Evolutionary conservation across 2,113 vertebrate species (phyloP), one percentile per base, ranked within the genome.

Genomic region (Antennarius striatus): DNA sequence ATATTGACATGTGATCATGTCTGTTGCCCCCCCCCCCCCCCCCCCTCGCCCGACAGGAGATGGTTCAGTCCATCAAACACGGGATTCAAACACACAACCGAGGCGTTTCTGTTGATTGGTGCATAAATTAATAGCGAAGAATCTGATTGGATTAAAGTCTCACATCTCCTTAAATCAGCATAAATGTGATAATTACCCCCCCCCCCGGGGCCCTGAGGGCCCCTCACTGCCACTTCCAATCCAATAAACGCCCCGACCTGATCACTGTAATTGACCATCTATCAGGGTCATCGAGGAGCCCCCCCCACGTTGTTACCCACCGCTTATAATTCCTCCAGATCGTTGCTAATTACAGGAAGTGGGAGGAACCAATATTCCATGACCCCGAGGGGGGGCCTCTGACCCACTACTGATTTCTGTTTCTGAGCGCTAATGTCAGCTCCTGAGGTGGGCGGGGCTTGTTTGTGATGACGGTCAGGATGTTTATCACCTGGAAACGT

Each of bases 181-280:
- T 88, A 88, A 91, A 92, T 84, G 91, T 91, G 89, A 91, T 92
- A 91, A 93, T 91, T 91, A 91, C 83, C 86, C 84, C 77, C 81
- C 63, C 72, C 56, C 22, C 22, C 22, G 22, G 61, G 88, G 90
- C 80, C 84, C 84, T 90, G 86, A 90, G 88, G 84, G 79, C 81
- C 88, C 89, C 89, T 90, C 90, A 88, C 87, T 88, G 88, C 86
- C 90, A 89, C 86, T 91, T 92, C 88, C 88, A 90, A 91, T 92
- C 89, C 90, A 90, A 90, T 91, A 89, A 91, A 84, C 71, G 85
- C 83, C 71, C 61, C 55, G 86, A 92, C 89, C 91, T 90, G 89
- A 92, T 92, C 90, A 90, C 87, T 93, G 89, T 87, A 92, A 93
- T 92, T 92, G 91, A 93, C 88, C 91, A 92, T 90, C 91, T 91